Conservation (phyloP, 2,113 vertebrate species). For the Xyliphius kryptos region DNA sequence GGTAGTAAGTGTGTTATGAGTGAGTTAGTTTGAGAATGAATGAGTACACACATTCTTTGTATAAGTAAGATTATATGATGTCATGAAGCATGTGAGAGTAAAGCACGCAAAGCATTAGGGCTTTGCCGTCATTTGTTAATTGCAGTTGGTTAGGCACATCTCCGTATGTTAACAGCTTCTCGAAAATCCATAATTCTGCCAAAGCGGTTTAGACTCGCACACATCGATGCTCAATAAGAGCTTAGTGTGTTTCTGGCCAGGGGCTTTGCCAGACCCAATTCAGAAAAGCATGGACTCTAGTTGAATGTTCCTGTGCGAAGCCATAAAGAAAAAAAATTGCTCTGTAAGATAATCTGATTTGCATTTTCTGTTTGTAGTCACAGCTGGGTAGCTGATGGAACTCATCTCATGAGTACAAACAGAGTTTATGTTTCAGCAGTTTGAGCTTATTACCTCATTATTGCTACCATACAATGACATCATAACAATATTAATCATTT, state of each 20-base stretch:
- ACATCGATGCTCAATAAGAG: constrained; percentile 3
- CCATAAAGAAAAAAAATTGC: neutral
- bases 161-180: constrained; percentile 25
- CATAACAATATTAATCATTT: neutral
- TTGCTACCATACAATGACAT: neutral
- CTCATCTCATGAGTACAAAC: neutral
- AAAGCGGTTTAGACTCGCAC: constrained; percentile 6
- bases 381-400: neutral
- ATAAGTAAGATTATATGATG: neutral
- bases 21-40: too few species aligned
- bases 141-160: constrained; percentile 30
- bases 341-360: constrained; percentile 1
- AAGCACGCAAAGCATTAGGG: neutral
- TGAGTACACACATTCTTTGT: too few species aligned
- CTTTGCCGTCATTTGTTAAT: constrained; percentile 23
- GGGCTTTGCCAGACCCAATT: constrained; percentile 1
- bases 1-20: too few species aligned
- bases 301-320: constrained; percentile 8
- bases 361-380: constrained; percentile 7
- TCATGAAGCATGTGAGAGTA: constrained; percentile 6
- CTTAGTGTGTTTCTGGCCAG: constrained; percentile 10
- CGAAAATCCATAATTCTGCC: constrained; percentile 29
- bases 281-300: constrained; percentile 1
- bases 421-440: neutral
- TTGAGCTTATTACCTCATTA: neutral